These are phyloP conservation scores for Silurus meridionalis DNA, from an alignment of 2,113 vertebrate genomes.

Conservation along the genomic window DNA sequence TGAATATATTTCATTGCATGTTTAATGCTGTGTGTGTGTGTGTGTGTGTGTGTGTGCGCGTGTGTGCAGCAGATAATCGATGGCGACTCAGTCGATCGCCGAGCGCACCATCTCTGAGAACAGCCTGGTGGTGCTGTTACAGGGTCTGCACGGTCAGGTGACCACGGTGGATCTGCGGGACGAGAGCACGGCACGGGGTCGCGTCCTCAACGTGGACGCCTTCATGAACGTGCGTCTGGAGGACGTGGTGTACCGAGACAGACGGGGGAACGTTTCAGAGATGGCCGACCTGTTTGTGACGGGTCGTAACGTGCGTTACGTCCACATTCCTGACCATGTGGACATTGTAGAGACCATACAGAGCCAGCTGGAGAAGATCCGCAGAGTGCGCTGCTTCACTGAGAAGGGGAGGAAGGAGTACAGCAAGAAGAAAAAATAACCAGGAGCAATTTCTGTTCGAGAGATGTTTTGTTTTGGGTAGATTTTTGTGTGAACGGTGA, in stretches of 20 bases:
- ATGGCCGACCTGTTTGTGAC: conserved; percentile 89
- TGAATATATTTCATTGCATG: neutral
- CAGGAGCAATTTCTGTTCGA: neutral
- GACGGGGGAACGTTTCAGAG: conserved; percentile 65
- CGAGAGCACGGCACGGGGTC: conserved; percentile 83
- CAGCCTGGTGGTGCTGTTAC: conserved; percentile 92
- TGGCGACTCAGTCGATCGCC: conserved; percentile 81
- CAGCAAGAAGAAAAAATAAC: conserved; percentile 57
- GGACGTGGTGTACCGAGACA: conserved; percentile 81
- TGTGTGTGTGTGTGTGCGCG: neutral
- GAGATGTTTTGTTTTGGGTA: neutral
- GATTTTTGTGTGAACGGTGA: neutral
- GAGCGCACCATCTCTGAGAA: conserved; percentile 94
- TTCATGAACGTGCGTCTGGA: conserved; percentile 94
- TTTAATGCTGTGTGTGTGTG: neutral
- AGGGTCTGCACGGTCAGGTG: conserved; percentile 83
- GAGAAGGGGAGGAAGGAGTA: conserved; percentile 81
- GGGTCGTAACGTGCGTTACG: conserved; percentile 88
- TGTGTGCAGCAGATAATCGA: neutral
- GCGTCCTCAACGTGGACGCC: conserved; percentile 87
- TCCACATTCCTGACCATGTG: conserved; percentile 89
- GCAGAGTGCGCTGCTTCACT: conserved; percentile 81
- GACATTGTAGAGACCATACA: conserved; percentile 86
- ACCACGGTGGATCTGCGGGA: conserved; percentile 92
- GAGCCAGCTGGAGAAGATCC: conserved; percentile 83